A percentile compares a stretch with the other conserved stretches of the same genome.
These are phyloP conservation scores for Tetranychus truncatus DNA, from an alignment of 2,888 invertebrate species.

Conservation along the genomic window DNA sequence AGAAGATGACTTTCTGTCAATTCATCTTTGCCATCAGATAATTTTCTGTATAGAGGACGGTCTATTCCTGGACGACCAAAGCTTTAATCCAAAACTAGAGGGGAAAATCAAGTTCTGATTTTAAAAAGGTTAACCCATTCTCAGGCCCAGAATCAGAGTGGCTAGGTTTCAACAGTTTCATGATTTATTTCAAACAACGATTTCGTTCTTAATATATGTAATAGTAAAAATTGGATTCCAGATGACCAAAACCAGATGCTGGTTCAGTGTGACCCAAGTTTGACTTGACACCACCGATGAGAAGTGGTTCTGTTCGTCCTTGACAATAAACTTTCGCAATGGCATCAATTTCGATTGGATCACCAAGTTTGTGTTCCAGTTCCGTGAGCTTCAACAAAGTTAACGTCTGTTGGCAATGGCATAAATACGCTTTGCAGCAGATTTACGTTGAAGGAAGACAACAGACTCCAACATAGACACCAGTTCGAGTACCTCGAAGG, in stretches of 20 bases:
- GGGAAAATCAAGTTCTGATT: too few species aligned
- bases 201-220: too few species aligned
- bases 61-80: too few species aligned
- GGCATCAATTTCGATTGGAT: conserved; percentile 89
- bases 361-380: conserved; percentile 95
- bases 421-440: conserved; percentile 33
- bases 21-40: too few species aligned
- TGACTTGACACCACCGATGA: conserved; percentile 89
- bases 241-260: conserved; percentile 43
- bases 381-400: conserved; percentile 91
- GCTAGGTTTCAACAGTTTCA: too few species aligned
- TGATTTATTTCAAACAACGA: too few species aligned
- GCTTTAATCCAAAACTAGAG: too few species aligned
- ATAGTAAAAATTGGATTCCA: too few species aligned
- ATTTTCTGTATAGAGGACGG: too few species aligned
- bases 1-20: too few species aligned
- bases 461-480: conserved; percentile 83
- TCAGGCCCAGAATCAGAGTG: too few species aligned
- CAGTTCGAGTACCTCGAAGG: conserved; percentile 67
- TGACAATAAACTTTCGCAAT: conserved; percentile 79
- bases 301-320: conserved; percentile 53
- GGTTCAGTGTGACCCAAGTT: conserved; percentile 96
- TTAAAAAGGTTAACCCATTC: too few species aligned
- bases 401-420: conserved; percentile 57
- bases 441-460: conserved; percentile 57